Base-by-base conservation (phyloP, 2,888 invertebrate species). In the Poecilobothrus nobilitatus region DNA sequence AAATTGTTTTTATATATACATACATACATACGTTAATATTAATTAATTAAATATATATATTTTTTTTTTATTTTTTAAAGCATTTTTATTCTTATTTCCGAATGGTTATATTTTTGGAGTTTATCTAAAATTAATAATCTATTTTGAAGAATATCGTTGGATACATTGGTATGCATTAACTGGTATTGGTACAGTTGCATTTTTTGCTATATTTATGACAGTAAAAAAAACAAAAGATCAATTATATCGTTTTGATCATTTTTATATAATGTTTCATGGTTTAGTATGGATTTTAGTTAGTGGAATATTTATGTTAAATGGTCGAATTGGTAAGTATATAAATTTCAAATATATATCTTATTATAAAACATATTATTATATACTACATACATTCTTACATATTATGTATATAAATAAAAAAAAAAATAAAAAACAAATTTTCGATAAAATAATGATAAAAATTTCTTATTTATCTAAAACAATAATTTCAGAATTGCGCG, bases 251-350 rank as follows among this genome's bases (percentile, higher is more conserved):
- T 78, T 72, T 62, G 76, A 78, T 72, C 78, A 78, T 66, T 79
- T 73, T 73, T 78, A 79, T 68, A 73, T 78, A 33, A 76, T 79
- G 0, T 76, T 79, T 68, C 78, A 79, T 53, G 78, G 79, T 0
- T 65, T 79, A 33, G 71, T 78, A 21, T 78, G 79, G 64, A 75
- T 74, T 12, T 68, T 79, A 15, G 73, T 78, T 66, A 76, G 78
- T 68, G 74, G 74, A 44, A 75, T 76, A 68, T 77, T 78, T 67
- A 74, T 79, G 74, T 72, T 78, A 9, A 76, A 72, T 67, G 76
- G 74, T n/a, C 76, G 76, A 66, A 68, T 76, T 69, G 75, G 78
- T 78, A 66, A 75, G 76, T 70, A 33, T 22, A 6, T 34, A 2
- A 18, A n/a, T n/a, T n/a, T n/a, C n/a, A n/a, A n/a, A n/a, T n/a